Base-by-base conservation (phyloP, 2,113 vertebrate species). In the Phocoena sinus region DNA sequence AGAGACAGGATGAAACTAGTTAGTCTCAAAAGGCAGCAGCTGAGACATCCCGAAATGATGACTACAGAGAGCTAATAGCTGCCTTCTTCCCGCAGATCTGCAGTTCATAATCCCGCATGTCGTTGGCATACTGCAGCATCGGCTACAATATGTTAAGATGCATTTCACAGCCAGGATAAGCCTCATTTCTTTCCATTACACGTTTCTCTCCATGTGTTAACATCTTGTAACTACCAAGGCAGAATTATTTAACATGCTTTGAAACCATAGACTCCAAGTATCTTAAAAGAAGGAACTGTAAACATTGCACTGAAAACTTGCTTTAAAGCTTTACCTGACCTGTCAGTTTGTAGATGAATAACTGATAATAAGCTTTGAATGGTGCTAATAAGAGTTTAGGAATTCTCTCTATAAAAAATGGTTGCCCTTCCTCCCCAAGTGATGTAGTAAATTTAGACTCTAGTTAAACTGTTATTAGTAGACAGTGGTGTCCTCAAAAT, bases 1-100 rank as follows among this genome's bases (percentile, higher is more conserved):
- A 99, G 99, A 97, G 99, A 99, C 98, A 99, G 99, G 98, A 99
- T 99, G 98, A 99, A 99, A 98, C 98, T 99, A 97, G 99, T 99
- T 98, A 99, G 99, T 97, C 99, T 99, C 98, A 99, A 99, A 96
- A 99, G 99, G 95, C 99, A 99, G 96, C 99, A 99, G 86, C 98
- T 99, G 71, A 99, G 99, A 97, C 98, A 96, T 98, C 98, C 98
- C 50, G 98, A 99, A 94, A 98, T 95, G 87, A 94, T 98, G 94
- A 92, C 98, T 65, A 96, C 98, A 85, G 99, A 99, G 95, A 99
- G 99, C 98, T 99, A 99, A 99, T 99, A 97, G 90, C 98, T 85
- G 68, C 95, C 95, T 98, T 91, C 97, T 84, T 80, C 97, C 98
- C 82, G 84, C 97, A 98, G 97, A 98, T 97, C 97, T 98, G 95